Base-by-base conservation (phyloP, 1,140 invertebrate species). In the Drosophila micromelanica region DNA sequence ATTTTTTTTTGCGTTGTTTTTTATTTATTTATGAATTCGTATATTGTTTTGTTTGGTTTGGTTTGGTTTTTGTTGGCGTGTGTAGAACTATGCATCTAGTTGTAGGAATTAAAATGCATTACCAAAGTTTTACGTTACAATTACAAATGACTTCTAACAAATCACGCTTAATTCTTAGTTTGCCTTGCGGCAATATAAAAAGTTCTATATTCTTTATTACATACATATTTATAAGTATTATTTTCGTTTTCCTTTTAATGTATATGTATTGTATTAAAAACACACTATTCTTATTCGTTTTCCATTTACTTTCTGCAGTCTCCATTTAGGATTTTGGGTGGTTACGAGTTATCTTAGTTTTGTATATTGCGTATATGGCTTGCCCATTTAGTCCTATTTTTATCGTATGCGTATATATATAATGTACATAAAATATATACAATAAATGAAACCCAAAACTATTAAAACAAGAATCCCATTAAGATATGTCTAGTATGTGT, bases 281-380 rank as follows among this genome's bases (percentile, higher is more conserved):
- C 82, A 78, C 67, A 73, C 68, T 89, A 87, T 73, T 63, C 71
- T 68, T 87, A 76, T 55, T 73, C 63, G 61, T 73, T 75, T 75
- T 59, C 30, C 46, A 35, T 49, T 68, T 48, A 63, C 59, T 63
- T 74, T 55, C 82, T 87, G 82, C 82, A 87, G 82, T 87, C 82
- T 87, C 82, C 82, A 78, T 87, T 82, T 89, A 87, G 82, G 82
- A 87, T 87, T 85, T 78, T 89, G 82, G 82, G 82, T 87, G 82
- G 82, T 87, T 87, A 87, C 82, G 82, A 89, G 84, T 87, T 86
- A 76, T 85, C 65, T 78, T 82, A 82, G 78, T 87, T 89, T 87
- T 79, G 81, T 77, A 65, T 80, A 78, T 80, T 80, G 73, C 73
- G 48, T 74, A 64, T 82, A 80, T 76, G 71, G 67, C 76, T 75